phyloP scores from a whole-genome alignment of 2,113 vertebrate genomes.

The Empidonax alnorum region DNA sequence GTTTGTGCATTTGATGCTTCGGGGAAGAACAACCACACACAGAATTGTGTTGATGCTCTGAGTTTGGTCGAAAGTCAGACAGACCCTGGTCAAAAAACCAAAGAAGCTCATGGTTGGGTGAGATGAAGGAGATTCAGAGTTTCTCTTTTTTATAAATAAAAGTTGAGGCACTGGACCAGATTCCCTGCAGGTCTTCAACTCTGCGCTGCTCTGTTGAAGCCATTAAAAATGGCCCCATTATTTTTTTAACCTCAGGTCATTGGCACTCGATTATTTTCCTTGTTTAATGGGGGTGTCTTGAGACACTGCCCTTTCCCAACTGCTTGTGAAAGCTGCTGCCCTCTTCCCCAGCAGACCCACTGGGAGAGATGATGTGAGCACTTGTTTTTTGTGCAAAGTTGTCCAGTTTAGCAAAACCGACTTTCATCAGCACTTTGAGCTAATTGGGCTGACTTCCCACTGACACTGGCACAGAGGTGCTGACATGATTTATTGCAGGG shows the following conservation, averaged over 20 bases:
- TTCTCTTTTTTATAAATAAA: neutral
- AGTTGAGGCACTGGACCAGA: neutral
- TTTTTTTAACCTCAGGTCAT: neutral
- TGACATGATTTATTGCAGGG: slow-evolving; percentile 50
- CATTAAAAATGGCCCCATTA: neutral
- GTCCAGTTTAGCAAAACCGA: slow-evolving; percentile 1
- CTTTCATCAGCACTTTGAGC: slow-evolving; percentile 4
- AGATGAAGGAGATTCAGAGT: neutral
- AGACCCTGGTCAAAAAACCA: neutral
- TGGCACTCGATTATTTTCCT: neutral
- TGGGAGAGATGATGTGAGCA: rapidly evolving
- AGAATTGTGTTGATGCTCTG: neutral
- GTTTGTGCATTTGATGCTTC: neutral
- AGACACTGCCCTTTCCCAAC: neutral
- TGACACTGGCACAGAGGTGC: slow-evolving; percentile 17
- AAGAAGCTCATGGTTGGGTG: neutral
- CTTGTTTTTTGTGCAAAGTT: neutral
- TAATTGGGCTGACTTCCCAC: slow-evolving; percentile 50
- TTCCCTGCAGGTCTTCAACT: neutral
- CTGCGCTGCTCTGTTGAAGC: neutral
- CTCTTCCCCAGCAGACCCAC: neutral
- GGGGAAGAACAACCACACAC: neutral
- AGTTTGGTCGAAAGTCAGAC: neutral
- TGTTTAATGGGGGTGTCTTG: neutral
- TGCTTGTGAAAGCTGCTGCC: neutral